phyloP scores from a whole-genome alignment of 2,797 vertebrate genomes.

The Myotis pilosus region DNA sequence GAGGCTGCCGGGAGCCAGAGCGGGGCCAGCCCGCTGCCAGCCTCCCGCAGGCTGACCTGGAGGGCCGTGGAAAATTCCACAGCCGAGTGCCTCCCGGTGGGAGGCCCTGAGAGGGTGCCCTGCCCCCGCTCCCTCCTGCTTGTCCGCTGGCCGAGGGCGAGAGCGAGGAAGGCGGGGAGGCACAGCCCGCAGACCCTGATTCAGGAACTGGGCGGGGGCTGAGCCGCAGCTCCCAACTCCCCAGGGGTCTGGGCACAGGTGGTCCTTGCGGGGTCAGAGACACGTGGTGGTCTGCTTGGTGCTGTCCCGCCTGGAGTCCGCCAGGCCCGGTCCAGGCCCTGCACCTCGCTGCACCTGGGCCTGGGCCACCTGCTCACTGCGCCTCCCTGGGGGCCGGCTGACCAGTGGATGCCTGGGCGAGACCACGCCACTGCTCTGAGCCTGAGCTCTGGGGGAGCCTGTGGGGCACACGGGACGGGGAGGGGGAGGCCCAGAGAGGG shows the following conservation, averaged over 20 bases:
- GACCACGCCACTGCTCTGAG: too few species aligned
- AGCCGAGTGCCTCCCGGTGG: accelerated
- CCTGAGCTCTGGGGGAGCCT: too few species aligned
- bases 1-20: background rate
- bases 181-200: background rate
- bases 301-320: accelerated
- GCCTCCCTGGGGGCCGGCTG: background rate
- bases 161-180: background rate
- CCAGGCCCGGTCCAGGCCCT: background rate
- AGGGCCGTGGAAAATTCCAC: constrained; percentile 47
- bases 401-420: accelerated
- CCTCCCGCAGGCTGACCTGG: background rate
- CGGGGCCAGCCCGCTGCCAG: background rate
- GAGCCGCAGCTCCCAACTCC: background rate
- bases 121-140: background rate
- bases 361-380: background rate
- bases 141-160: background rate
- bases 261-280: accelerated
- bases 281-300: accelerated
- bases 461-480: accelerated
- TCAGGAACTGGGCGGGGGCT: accelerated
- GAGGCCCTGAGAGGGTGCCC: background rate
- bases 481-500: background rate
- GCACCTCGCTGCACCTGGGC: background rate
- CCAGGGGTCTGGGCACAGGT: accelerated